Evolutionary conservation across 2,888 invertebrate genomes (phyloP), one percentile per base, ranked within the genome.

Genomic region (Hybos culiciformis): DNA sequence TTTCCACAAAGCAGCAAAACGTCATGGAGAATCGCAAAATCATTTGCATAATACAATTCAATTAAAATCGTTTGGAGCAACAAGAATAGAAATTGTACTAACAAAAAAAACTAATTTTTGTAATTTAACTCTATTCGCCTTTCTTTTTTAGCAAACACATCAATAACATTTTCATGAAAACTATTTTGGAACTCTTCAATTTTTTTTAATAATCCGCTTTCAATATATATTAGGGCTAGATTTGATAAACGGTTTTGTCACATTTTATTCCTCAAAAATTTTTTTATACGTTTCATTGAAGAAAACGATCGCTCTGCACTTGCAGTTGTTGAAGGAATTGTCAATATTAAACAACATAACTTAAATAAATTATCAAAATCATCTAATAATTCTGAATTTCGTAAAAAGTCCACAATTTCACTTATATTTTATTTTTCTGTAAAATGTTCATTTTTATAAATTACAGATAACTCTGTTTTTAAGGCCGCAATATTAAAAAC

Each of bases 151-250:
- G n/a, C n/a, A n/a, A n/a, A n/a, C n/a, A n/a, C n/a, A n/a, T n/a
- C n/a, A n/a, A n/a, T n/a, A n/a, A n/a, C n/a, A n/a, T n/a, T n/a
- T n/a, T n/a, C n/a, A n/a, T n/a, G n/a, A n/a, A n/a, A n/a, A n/a
- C n/a, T n/a, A n/a, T n/a, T n/a, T n/a, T n/a, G n/a, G n/a, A n/a
- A n/a, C n/a, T n/a, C n/a, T n/a, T n/a, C n/a, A n/a, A n/a, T n/a
- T n/a, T n/a, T n/a, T n/a, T 38, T 2, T 24, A 38, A 24, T 11
- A 38, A 20, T 2, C 1, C 3, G 11, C 24, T 38, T 38, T 38
- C 38, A 24, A 38, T 38, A n/a, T 14, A 38, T 12, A 38, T 38
- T 17, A 38, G 15, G n/a, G 38, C 38, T 38, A 38, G 24, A 38
- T 26, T 38, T 20, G 38, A 38, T 15, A 38, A 14, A 12, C 37